Conservation (phyloP, 2,797 vertebrate genomes). For the Halcyon leucocephala region DNA sequence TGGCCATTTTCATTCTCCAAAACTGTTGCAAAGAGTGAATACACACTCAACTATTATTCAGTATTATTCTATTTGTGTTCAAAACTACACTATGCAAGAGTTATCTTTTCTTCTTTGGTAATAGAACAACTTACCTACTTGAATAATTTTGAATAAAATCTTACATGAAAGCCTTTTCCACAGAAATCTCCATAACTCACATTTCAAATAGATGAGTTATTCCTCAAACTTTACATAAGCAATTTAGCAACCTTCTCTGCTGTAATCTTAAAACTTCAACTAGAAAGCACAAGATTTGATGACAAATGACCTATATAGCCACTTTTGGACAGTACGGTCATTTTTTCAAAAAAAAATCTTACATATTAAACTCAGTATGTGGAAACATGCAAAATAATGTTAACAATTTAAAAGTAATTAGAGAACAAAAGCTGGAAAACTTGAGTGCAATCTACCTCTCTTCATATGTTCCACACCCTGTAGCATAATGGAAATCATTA, state of each 20-base stretch:
- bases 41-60: background rate
- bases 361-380: background rate
- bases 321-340: background rate
- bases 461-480: background rate
- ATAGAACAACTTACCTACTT: background rate
- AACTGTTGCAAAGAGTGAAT: background rate
- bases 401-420: background rate
- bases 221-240: background rate
- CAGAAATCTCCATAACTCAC: background rate
- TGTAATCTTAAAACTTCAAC: background rate
- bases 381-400: background rate
- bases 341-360: background rate
- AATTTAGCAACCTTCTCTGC: background rate
- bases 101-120: background rate
- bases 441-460: background rate
- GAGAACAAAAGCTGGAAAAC: slow-evolving; percentile 1
- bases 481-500: background rate
- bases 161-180: background rate
- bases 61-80: background rate
- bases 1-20: background rate
- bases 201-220: background rate
- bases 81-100: background rate
- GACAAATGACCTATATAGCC: background rate
- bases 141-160: background rate
- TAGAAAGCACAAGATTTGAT: slow-evolving; percentile 1